Percentiles rank a stretch among this genome's conserved stretches.
phyloP scores from a whole-genome alignment of 2,113 vertebrate species.

The Ceyx margarethae region DNA sequence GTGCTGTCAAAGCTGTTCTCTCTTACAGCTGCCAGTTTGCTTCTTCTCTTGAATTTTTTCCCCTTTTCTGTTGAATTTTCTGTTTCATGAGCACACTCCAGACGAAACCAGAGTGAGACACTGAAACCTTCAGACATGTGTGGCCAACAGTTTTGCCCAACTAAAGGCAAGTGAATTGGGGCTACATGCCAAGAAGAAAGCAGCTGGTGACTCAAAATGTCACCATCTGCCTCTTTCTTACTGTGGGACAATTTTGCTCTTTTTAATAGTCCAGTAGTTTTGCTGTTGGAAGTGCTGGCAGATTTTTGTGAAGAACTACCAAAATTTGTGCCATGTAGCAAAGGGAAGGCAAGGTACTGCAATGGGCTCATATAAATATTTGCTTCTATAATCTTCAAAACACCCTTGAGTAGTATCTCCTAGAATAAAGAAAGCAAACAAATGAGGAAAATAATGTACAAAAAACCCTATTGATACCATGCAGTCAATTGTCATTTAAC shows the following conservation, averaged over 20 bases:
- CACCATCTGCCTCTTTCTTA: constrained; percentile 75
- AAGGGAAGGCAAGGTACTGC: constrained; percentile 88
- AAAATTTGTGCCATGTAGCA: constrained; percentile 67
- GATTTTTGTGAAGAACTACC: constrained; percentile 74
- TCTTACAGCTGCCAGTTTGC: constrained; percentile 27
- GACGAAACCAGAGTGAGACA: constrained; percentile 87
- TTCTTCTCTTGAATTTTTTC: constrained; percentile 72
- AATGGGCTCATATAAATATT: constrained; percentile 84
- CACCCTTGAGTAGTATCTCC: constrained; percentile 88
- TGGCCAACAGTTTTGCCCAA: constrained; percentile 97
- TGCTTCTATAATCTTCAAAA: constrained; percentile 86
- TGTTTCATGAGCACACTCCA: constrained; percentile 65
- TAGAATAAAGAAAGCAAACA: constrained; percentile 56
- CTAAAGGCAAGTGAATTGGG: constrained; percentile 88
- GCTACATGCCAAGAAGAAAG: constrained; percentile 92
- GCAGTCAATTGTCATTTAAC: not conserved
- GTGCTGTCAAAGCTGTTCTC: constrained; percentile 71
- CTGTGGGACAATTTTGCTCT: constrained; percentile 77
- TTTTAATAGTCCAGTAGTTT: constrained; percentile 62
- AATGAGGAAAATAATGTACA: not conserved
- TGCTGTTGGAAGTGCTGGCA: constrained; percentile 56
- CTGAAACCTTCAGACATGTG: constrained; percentile 96
- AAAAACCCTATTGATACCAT: not conserved
- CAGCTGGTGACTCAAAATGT: constrained; percentile 70
- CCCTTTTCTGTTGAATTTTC: constrained; percentile 63